Evolutionary conservation across 1,140 invertebrate species (phyloP).

Genomic region (Gryon sp.): DNA sequence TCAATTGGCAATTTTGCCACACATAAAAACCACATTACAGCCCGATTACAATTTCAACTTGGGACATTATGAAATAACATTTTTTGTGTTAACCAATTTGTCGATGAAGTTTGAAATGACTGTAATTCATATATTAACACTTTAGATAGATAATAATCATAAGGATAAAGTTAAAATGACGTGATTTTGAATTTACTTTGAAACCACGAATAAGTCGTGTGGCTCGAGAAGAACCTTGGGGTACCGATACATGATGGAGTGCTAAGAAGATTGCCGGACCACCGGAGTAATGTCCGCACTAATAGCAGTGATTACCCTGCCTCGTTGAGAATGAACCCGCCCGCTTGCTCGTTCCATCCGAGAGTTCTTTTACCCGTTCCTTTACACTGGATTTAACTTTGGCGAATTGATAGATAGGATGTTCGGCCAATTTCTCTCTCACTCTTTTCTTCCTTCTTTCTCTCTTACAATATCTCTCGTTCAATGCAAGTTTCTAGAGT

Average conservation of each 20-base stretch:
- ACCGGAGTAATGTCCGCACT: constrained; percentile 78
- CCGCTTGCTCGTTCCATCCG: constrained; percentile 59
- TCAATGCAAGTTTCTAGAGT: too few species aligned
- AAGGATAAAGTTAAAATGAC: too few species aligned
- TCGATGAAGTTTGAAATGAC: constrained; percentile 5
- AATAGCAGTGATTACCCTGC: constrained; percentile 79
- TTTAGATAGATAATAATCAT: constrained; percentile 6
- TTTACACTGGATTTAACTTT: constrained; percentile 75
- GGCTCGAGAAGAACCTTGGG: constrained; percentile 42
- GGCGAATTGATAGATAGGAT: constrained; percentile 54
- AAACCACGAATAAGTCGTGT: constrained; percentile 22
- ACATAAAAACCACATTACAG: too few species aligned
- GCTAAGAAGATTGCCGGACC: constrained; percentile 72
- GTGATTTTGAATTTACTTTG: constrained; percentile 37
- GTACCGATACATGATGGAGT: constrained; percentile 63
- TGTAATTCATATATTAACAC: constrained; percentile 21
- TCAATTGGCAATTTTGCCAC: too few species aligned
- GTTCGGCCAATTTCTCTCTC: too few species aligned
- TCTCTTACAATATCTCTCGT: too few species aligned
- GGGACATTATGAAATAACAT: too few species aligned
- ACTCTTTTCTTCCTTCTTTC: too few species aligned
- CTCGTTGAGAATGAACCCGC: constrained; percentile 75
- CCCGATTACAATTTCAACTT: too few species aligned
- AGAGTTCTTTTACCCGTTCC: constrained; percentile 50
- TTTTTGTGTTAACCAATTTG: too few species aligned